phyloP scores from a whole-genome alignment of 2,888 invertebrate genomes.

The Xestobium rufovillosum region DNA sequence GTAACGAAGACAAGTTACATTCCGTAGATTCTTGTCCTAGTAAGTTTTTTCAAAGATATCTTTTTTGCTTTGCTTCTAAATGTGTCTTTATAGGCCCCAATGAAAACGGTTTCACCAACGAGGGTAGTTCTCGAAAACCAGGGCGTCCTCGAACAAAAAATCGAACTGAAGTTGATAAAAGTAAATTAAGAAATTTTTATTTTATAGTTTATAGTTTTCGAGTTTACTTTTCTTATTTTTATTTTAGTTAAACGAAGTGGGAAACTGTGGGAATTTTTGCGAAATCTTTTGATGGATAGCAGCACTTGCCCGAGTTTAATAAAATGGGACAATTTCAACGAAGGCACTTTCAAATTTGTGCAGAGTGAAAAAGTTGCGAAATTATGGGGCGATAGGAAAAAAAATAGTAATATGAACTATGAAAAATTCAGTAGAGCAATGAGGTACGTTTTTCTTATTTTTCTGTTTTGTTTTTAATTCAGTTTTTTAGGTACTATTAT shows the following conservation, averaged over 20 bases:
- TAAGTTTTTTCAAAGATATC: no score
- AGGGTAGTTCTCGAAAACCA: no score
- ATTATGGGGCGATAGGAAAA: slow-evolving; percentile 79
- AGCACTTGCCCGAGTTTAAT: slow-evolving; percentile 74
- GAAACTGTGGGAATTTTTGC: slow-evolving; percentile 75
- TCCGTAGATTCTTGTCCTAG: no score
- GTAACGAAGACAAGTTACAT: no score
- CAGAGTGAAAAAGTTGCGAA: slow-evolving; percentile 80
- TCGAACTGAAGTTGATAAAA: no score
- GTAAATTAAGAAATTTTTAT: no score
- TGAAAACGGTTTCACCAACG: no score
- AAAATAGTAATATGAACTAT: slow-evolving; percentile 85
- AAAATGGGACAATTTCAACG: slow-evolving; percentile 79
- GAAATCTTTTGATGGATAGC: slow-evolving; percentile 69
- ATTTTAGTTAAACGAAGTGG: slow-evolving; percentile 28
- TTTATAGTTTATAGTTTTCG: no score
- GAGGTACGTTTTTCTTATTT: slow-evolving; percentile 46
- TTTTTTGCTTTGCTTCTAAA: no score
- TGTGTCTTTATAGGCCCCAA: no score
- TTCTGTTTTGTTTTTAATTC: slow-evolving; percentile 25
- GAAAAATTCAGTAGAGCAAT: slow-evolving; percentile 88
- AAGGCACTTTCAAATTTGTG: slow-evolving; percentile 81
- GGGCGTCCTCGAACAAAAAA: no score
- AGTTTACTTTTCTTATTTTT: slow-evolving; percentile 10
- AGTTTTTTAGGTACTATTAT: slow-evolving; percentile 75